Percentiles rank a stretch among this genome's conserved stretches.
Evolutionary conservation across 2,113 vertebrate genomes (phyloP).

Genomic region (Eptesicus fuscus): DNA sequence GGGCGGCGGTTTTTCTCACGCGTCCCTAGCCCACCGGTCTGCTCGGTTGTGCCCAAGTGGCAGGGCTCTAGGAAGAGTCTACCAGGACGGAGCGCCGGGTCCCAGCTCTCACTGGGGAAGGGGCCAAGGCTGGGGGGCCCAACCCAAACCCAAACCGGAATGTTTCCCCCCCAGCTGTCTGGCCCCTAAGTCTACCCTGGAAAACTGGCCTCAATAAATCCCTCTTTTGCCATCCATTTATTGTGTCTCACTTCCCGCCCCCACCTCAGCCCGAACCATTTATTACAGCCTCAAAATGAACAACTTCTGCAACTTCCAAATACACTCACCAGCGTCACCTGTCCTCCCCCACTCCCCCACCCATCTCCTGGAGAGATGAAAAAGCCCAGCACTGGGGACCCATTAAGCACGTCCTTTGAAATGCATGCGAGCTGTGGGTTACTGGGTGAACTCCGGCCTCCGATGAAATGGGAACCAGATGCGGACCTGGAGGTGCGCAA

Average conservation of each 20-base stretch:
- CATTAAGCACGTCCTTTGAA: constrained; percentile 62
- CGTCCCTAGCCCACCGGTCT: neutral
- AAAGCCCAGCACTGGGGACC: neutral
- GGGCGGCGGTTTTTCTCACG: neutral
- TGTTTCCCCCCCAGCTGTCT: neutral
- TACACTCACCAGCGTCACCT: neutral
- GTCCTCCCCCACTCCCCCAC: neutral
- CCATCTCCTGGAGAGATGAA: constrained; percentile 30
- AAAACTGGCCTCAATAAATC: neutral
- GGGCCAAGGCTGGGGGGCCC: neutral
- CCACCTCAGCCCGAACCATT: neutral
- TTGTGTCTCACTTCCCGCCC: neutral
- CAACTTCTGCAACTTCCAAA: neutral
- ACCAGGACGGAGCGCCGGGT: neutral
- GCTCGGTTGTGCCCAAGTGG: neutral
- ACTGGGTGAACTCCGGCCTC: constrained; percentile 33
- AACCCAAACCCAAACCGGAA: neutral
- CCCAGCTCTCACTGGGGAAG: neutral
- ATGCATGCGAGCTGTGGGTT: neutral
- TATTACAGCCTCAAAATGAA: neutral
- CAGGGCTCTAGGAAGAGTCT: neutral
- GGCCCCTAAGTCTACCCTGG: neutral
- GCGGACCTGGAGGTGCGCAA: neutral
- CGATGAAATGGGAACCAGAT: constrained; percentile 56
- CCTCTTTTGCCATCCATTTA: neutral